A percentile compares a stretch with the other conserved stretches of the same genome.
Evolutionary conservation across 2,113 vertebrate genomes (phyloP).

Genomic region (Amblyornis subalaris): DNA sequence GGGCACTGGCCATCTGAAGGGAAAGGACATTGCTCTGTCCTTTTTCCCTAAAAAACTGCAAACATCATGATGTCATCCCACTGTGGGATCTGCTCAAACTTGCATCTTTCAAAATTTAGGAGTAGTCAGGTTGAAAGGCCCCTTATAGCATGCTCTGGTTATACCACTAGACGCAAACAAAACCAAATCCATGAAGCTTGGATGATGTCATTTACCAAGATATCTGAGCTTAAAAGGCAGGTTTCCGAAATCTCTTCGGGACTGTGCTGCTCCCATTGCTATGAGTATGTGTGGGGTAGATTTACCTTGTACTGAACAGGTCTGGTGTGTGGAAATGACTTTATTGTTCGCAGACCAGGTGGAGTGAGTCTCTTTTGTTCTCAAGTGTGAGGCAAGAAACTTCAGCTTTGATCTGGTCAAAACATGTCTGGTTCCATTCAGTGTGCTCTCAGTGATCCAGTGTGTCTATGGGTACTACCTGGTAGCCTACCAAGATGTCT

Average conservation of each 20-base stretch:
- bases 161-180: not conserved
- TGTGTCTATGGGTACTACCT: not conserved
- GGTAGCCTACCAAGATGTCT: not conserved
- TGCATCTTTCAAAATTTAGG: not conserved
- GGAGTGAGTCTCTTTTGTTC: not conserved
- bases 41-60: not conserved
- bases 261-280: fast-evolving
- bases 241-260: not conserved
- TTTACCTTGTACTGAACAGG: not conserved
- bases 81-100: not conserved
- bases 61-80: not conserved
- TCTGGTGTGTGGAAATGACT: not conserved
- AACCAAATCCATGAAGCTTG: not conserved
- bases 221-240: not conserved
- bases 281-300: fast-evolving
- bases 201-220: not conserved
- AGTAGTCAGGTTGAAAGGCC: not conserved
- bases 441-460: fast-evolving
- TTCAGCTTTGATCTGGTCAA: not conserved
- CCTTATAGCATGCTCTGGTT: not conserved
- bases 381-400: not conserved
- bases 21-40: not conserved
- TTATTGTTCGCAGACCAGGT: not conserved
- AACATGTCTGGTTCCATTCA: not conserved
- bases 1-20: not conserved